Evolutionary conservation across 1,140 invertebrate species (phyloP), one percentile per base, ranked within the genome.

Genomic region (Pseudomyrmex gracilis): DNA sequence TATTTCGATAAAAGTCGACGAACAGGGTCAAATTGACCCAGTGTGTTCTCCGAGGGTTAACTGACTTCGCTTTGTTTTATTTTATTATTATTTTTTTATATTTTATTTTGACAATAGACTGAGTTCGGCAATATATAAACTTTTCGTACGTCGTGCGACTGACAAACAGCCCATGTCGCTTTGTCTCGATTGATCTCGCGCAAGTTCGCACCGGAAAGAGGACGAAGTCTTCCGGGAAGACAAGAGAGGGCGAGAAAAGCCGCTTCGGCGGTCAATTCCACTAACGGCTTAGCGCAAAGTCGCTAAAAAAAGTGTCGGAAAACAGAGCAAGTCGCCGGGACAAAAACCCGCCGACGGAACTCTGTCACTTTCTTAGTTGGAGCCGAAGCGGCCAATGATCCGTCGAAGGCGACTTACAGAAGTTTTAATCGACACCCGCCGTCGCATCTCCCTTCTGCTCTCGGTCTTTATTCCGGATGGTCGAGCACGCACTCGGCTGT

Each of bases 341-440:
- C 24, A 91, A 92, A 90, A 91, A 90, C 51, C 57, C 45, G 63
- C 60, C 55, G 68, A n/a, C 83, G 82, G 73, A 90, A 89, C 86
- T 92, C 89, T 87, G 89, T 93, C 92, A 89, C 91, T 93, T 5
- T 34, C 76, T 85, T 90, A 84, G 90, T 90, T 90, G 34, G 34
- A 34, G 89, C 83, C 55, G 57, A 47, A 47, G 49, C 45, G 64
- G 76, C 86, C 91, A 91, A 91, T 92, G 87, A 91, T 89, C 91
- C 91, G 83, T 80, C 83, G 71, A 87, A 73, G 78, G 82, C 76
- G 85, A 85, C 88, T 91, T 88, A 92, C 85, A 90, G 87, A 93
- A 93, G 89, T 93, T 93, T 93, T 93, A 93, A 93, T 93, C 91
- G 92, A 90, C 85, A 53, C 66, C 83, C 68, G 76, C 84, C 68